Conservation (phyloP, 2,113 vertebrate genomes). For the Istiophorus platypterus region DNA sequence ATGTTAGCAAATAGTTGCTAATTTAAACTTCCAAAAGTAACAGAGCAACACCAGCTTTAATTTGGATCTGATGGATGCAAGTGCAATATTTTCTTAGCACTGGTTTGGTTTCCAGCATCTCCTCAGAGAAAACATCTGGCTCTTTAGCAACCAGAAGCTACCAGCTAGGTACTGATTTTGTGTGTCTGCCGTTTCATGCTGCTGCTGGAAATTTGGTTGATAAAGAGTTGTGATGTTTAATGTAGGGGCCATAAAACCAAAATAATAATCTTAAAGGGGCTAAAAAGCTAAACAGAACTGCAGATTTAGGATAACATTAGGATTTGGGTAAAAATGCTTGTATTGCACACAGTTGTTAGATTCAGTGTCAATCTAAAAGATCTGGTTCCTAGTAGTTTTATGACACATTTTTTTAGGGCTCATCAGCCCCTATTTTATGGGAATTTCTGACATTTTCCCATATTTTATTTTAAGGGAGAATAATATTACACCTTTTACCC, state of each 20-base stretch:
- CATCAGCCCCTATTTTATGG: background rate
- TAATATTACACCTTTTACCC: background rate
- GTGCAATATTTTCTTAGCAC: background rate
- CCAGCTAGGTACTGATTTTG: background rate
- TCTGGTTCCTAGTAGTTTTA: background rate
- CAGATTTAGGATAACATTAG: background rate
- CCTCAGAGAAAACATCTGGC: background rate
- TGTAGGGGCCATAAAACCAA: background rate
- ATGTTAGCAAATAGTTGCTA: background rate
- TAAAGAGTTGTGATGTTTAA: background rate
- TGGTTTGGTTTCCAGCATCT: background rate
- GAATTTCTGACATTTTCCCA: too few species aligned
- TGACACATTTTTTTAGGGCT: background rate
- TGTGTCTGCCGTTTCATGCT: constrained; percentile 9
- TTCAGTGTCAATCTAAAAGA: background rate
- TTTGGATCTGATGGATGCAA: background rate
- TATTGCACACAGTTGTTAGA: too few species aligned
- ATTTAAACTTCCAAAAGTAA: too few species aligned
- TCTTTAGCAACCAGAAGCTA: background rate
- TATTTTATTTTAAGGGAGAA: background rate
- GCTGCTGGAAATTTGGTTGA: background rate
- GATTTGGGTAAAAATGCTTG: background rate
- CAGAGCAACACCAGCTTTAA: background rate
- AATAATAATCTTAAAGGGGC: background rate
- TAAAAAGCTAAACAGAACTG: background rate